Base-by-base conservation (phyloP, 1,140 invertebrate species). In the Drosophila subobscura region DNA sequence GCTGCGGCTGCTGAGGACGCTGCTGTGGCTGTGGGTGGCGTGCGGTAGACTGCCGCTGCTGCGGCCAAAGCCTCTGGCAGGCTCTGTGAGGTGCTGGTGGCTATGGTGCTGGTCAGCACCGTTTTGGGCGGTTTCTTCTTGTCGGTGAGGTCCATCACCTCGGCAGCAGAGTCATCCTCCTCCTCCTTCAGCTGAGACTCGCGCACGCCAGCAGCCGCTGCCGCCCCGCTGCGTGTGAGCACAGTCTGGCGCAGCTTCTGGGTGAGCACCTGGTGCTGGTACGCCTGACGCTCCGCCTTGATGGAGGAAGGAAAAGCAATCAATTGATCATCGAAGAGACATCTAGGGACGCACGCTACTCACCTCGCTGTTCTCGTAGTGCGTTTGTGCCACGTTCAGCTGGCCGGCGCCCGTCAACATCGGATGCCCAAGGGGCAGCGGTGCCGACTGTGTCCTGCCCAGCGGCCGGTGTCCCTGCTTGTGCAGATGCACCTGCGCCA, bases 391-490 rank as follows among this genome's bases (percentile, higher is more conserved):
- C 29, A 92, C 76, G 47, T 81, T 91, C 23, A 91, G 53, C 52
- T 91, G 77, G 23, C 68, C 71, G 47, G 81, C 74, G 6, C 94
- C 93, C 44, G 96, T 95, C 42, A 99, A 94, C 94, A 98, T 95
- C 23, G 97, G 97, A 93, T 98, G 97, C 3, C 97, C 97, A n/a
- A 99, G 93, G 23, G 98, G 98, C 73, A 99, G 92, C 0, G 98
- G 98, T 4, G 97, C 97, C 8, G 96, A 97, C 91, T 98, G 97
- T n/a, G 97, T 98, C 81, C 97, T 94, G 65, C 97, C 97, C 91
- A 98, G 93, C 64, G 97, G 96, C 73, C 97, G 94, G 81, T 95
- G 95, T 75, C 94, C 93, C 92, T 94, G 93, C 92, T 96, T 96
- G 91, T 94, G 94, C 25, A 97, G 93, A 86, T 96, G 94, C 72